These are phyloP conservation scores for Erythrolamprus reginae DNA, from an alignment of 2,113 vertebrate genomes.

Conservation along the genomic window DNA sequence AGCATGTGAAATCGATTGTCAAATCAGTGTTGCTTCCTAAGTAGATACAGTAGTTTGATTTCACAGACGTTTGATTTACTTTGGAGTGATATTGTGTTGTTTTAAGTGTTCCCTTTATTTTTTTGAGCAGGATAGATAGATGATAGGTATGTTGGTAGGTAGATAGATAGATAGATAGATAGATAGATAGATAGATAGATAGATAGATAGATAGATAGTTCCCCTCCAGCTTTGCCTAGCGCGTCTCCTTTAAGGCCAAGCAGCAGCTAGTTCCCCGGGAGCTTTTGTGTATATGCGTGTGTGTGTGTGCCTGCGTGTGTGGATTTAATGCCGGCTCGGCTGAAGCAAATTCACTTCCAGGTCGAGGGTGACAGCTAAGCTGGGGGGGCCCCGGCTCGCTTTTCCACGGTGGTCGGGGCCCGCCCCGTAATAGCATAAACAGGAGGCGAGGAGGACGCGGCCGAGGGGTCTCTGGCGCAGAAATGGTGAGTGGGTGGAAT, in stretches of 20 bases:
- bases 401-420: neutral
- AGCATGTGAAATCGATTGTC: too few relatives aligned
- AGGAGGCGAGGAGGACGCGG: neutral
- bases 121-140: too few relatives aligned
- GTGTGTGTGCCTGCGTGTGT: neutral
- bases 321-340: constrained; percentile 5
- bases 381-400: constrained; percentile 5
- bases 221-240: neutral
- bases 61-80: too few relatives aligned
- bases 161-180: too few relatives aligned
- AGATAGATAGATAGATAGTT: too few relatives aligned
- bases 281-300: neutral
- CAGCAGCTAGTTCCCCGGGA: neutral
- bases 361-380: constrained; percentile 31
- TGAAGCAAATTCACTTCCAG: constrained; percentile 44
- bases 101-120: too few relatives aligned
- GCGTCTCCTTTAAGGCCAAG: constrained; percentile 59
- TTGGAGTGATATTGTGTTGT: too few relatives aligned
- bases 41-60: too few relatives aligned
- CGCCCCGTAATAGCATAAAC: neutral
- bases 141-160: too few relatives aligned
- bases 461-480: neutral
- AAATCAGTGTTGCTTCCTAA: too few relatives aligned
- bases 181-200: too few relatives aligned
- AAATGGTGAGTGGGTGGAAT: constrained; percentile 13